Evolutionary conservation across 2,888 invertebrate genomes (phyloP).

Genomic region (Catocala nupta): DNA sequence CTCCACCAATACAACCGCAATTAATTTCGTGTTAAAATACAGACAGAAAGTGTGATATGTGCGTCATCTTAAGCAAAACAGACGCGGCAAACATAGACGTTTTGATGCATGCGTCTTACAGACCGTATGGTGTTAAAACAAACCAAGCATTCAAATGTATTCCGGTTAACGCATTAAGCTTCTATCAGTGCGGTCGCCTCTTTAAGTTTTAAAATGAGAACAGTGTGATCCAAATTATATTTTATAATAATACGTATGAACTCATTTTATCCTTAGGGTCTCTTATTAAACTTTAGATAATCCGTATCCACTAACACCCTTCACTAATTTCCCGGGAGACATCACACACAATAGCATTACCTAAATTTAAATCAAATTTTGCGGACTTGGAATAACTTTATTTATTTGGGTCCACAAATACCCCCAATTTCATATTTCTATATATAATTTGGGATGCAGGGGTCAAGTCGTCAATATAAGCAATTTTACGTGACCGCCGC

Average conservation of each 20-base stretch:
- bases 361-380: background rate
- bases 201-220: no score
- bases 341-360: background rate
- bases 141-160: no score
- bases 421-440: slow-evolving; percentile 1
- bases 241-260: background rate
- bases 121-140: no score
- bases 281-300: background rate
- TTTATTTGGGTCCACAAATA: slow-evolving; percentile 26
- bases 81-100: no score
- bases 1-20: no score
- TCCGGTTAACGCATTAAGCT: no score
- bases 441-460: slow-evolving; percentile 20
- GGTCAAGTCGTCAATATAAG: slow-evolving; percentile 15
- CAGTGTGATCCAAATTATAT: no score
- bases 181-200: no score
- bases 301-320: background rate
- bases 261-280: background rate
- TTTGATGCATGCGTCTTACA: no score
- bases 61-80: no score
- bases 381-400: slow-evolving; percentile 8
- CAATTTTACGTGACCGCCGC: slow-evolving; percentile 13
- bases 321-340: background rate
- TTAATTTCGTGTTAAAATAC: no score
- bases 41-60: no score